A percentile compares a stretch with the other conserved stretches of the same genome.
Evolutionary conservation across 2,888 invertebrate species (phyloP).

Genomic region (Tholera decimalis): DNA sequence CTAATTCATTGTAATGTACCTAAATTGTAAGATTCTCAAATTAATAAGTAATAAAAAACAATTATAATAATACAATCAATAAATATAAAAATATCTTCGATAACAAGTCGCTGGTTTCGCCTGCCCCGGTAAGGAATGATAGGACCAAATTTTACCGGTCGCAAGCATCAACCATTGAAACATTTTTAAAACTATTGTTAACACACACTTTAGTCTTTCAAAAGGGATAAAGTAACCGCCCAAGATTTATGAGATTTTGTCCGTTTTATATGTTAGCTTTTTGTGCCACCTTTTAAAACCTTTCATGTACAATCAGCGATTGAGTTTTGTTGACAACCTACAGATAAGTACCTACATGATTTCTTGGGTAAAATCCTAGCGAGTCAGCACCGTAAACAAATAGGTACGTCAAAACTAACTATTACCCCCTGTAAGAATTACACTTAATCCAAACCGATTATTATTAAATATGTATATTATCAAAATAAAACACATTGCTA

Average conservation of each 20-base stretch:
- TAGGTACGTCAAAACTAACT: slow-evolving; percentile 53
- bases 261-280: slow-evolving; percentile 38
- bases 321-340: slow-evolving; percentile 44
- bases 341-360: slow-evolving; percentile 51
- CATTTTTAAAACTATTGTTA: slow-evolving; percentile 72
- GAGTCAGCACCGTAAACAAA: slow-evolving; percentile 57
- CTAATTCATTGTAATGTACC: slow-evolving; percentile 38
- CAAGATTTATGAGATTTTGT: slow-evolving; percentile 47
- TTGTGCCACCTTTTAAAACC: slow-evolving; percentile 45
- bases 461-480: slow-evolving; percentile 66
- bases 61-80: slow-evolving; percentile 63
- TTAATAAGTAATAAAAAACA: slow-evolving; percentile 48
- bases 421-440: slow-evolving; percentile 73
- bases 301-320: slow-evolving; percentile 47
- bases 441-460: slow-evolving; percentile 69
- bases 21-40: slow-evolving; percentile 58
- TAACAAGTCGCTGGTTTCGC: slow-evolving; percentile 71
- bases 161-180: slow-evolving; percentile 79
- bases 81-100: slow-evolving; percentile 76
- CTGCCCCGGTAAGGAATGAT: slow-evolving; percentile 93
- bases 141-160: slow-evolving; percentile 92
- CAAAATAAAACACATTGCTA: slow-evolving; percentile 73
- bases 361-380: slow-evolving; percentile 42
- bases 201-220: slow-evolving; percentile 82
- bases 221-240: slow-evolving; percentile 71